Base-by-base conservation (phyloP, 92 coral and sea anemone genomes). In the Phenganax marumi region DNA sequence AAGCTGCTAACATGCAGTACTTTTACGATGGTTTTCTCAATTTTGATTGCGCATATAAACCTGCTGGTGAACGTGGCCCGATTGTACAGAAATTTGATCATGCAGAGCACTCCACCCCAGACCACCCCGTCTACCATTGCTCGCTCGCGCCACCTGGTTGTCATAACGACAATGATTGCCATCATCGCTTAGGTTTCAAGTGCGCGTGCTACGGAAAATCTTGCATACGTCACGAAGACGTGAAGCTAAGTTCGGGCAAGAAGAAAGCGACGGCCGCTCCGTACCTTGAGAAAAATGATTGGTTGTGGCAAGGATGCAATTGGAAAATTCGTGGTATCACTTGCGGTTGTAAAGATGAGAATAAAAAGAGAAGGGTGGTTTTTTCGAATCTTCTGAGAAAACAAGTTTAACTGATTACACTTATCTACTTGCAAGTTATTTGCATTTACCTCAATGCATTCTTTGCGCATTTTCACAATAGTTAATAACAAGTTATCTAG, bases 131-230 rank as follows among this genome's bases (percentile, higher is more conserved):
- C 47, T 85, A 57, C 71, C 70, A 48, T 14, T 80, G 85, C 50
- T 54, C 81, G n/a, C 81, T 85, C 22, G 88, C 88, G 9, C 60
- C 62, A 19, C 72, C 55, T 14, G 85, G 85, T 52, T 85, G 88
- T 50, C 85, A 80, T 56, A 79, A 81, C 68, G 62, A 79, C 33
- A 24, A 80, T 22, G 88, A 85, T 60, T 85, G 88, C 51, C 85
- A 85, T 68, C 60, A 61, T 54, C 43, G 54, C 25, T 33, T 84
- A 12, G 85, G 81, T 50, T 70, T 57, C 16, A 69, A 25, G 16
- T 85, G 88, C 63, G 55, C 53, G 22, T 85, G 88, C 47, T 19
- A 23, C 50, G 88, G 88, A 13, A 33, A 21, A 18, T 70, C 88
- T 12, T 85, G 88, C 52, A 51, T 85, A 12, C 88, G 54, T 18